phyloP scores from a whole-genome alignment of 64 coral and sea anemone species.

The Astreopora myriophthalma region DNA sequence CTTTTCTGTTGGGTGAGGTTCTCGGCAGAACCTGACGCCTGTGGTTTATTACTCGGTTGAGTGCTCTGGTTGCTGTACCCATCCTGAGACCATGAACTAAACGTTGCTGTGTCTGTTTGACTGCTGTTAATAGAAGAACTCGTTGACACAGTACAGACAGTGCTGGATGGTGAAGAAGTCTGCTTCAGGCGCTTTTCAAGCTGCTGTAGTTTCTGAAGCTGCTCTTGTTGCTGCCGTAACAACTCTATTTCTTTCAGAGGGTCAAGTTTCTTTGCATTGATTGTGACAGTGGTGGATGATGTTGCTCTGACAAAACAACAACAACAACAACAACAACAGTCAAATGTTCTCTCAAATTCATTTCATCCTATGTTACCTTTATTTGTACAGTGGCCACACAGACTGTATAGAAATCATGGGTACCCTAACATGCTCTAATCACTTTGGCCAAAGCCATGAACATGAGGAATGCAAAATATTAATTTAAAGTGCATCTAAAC shows the following conservation, averaged over 20 bases:
- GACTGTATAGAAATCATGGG: no score
- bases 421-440: no score
- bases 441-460: no score
- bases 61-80: neutral
- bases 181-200: constrained; percentile 58
- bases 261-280: constrained; percentile 52
- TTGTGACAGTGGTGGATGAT: neutral
- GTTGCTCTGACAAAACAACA: neutral
- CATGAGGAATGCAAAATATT: no score
- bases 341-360: neutral
- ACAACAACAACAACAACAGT: neutral
- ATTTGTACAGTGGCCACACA: no score
- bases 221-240: constrained; percentile 69
- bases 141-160: neutral
- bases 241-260: constrained; percentile 82
- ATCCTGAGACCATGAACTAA: neutral
- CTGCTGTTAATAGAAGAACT: neutral
- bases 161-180: neutral
- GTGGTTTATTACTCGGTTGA: neutral
- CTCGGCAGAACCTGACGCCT: neutral
- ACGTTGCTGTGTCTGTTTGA: neutral
- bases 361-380: neutral
- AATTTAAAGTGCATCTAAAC: no score
- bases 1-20: neutral
- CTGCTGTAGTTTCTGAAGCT: constrained; percentile 73